Evolutionary conservation across 2,113 vertebrate genomes (phyloP), one percentile per base, ranked within the genome.

Genomic region (Clarias gariepinus): DNA sequence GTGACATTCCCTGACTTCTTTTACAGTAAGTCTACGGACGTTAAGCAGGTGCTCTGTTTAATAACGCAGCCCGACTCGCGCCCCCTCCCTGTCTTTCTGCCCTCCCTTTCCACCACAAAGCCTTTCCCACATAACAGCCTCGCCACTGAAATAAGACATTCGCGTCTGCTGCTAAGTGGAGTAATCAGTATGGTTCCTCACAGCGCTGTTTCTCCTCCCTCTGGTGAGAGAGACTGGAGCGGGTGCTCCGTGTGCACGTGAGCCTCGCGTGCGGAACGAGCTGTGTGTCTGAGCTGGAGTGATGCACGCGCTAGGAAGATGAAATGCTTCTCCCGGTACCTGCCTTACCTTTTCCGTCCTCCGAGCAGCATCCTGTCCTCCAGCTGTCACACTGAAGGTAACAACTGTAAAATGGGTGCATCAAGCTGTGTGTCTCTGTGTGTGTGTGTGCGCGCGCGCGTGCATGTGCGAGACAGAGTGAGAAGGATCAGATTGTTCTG

Each of bases 281-380:
- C 58, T 81, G 78, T 83, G 41, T 82, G 58, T 47, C 90, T 88
- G 63, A 78, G 47, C 30, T 15, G 68, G 71, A 89, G 85, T 82
- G 83, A 89, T 88, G 88, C 86, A 74, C 83, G 79, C 84, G 83
- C 57, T 80, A 85, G 85, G 92, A 96, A 96, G 94, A 96, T 96
- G 96, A 96, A 96, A 95, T 96, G 96, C 94, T 96, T 96, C 91
- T 96, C 95, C 92, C 96, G 96, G 81, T 96, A 96, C 88, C 95
- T 96, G 93, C 95, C 96, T 87, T 96, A 96, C 91, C 92, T 96
- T 93, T 96, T 96, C 95, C 93, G 96, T 91, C 95, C 96, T 92
- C 94, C 96, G 84, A 94, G 94, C 88, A 96, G 93, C 93, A 94
- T 95, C 93, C 95, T 96, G 57, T 95, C 96, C 57, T 94, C 94